phyloP scores from a whole-genome alignment of 2,888 invertebrate species.

The Polydesmus complanatus region DNA sequence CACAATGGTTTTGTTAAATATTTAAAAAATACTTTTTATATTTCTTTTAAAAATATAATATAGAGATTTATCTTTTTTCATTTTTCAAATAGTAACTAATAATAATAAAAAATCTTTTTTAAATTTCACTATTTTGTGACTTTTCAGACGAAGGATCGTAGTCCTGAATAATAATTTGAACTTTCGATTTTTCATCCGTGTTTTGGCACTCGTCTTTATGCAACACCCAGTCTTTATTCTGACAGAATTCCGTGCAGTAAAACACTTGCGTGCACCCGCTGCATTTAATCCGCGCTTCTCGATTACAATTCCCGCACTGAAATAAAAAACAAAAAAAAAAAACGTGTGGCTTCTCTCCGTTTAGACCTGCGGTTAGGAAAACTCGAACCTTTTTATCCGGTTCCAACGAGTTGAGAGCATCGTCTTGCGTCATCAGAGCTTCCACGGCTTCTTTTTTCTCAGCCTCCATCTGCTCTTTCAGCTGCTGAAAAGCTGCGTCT shows the following conservation, averaged over 20 bases:
- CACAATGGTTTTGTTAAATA: no score
- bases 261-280: constrained; percentile 72
- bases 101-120: no score
- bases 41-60: no score
- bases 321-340: not conserved
- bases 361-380: no score
- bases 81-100: no score
- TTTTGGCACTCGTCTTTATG: constrained; percentile 41
- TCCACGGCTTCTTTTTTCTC: constrained; percentile 26
- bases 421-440: not conserved
- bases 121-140: no score
- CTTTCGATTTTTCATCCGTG: not conserved
- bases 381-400: not conserved
- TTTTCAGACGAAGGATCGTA: no score
- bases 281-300: constrained; percentile 74
- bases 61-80: no score
- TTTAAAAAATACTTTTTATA: no score
- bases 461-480: constrained; percentile 30
- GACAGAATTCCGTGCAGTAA: constrained; percentile 79
- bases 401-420: not conserved
- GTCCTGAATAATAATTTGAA: not conserved
- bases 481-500: constrained; percentile 28
- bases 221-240: constrained; percentile 75
- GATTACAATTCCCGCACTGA: constrained; percentile 68
- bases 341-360: not conserved